Conservation (phyloP, 2,888 invertebrate species). For the Tridacna crocea region DNA sequence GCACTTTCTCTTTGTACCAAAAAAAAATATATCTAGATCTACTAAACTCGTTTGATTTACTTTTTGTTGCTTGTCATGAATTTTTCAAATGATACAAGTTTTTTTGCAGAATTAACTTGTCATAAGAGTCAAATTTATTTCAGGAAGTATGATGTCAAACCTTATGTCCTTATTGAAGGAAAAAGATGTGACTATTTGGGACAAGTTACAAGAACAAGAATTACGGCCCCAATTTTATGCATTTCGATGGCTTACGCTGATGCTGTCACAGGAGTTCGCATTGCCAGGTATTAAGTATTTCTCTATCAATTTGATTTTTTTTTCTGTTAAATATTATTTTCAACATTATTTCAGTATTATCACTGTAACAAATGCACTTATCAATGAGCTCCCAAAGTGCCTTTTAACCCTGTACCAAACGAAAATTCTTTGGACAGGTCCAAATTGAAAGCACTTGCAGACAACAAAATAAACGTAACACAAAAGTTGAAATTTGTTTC, state of each 20-base stretch:
- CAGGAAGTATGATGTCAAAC: slow-evolving; percentile 90
- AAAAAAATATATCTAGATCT: too few relatives aligned
- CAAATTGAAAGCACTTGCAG: too few relatives aligned
- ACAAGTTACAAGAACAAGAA: slow-evolving; percentile 91
- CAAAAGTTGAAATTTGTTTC: too few relatives aligned
- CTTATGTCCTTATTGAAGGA: slow-evolving; percentile 91
- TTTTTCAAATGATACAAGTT: too few relatives aligned
- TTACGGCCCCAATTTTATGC: slow-evolving; percentile 98
- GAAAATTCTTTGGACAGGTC: too few relatives aligned
- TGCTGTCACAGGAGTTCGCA: slow-evolving; percentile 98
- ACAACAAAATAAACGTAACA: too few relatives aligned
- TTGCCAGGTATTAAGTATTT: slow-evolving; percentile 87
- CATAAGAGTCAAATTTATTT: background rate
- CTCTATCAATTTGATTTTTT: background rate
- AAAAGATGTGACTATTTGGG: slow-evolving; percentile 91
- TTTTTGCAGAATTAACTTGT: too few relatives aligned
- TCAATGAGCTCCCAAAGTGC: background rate
- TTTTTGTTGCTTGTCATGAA: too few relatives aligned
- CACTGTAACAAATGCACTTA: too few relatives aligned
- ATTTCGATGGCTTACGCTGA: slow-evolving; percentile 97
- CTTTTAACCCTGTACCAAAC: background rate
- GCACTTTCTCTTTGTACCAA: too few relatives aligned
- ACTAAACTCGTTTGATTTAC: too few relatives aligned
- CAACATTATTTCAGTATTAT: background rate
- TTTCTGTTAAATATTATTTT: background rate